Evolutionary conservation across 30 jellyfish, hydroid and myxozoan genomes (phyloP), one percentile per base, ranked within the genome.

Genomic region (Hydractinia echinata): DNA sequence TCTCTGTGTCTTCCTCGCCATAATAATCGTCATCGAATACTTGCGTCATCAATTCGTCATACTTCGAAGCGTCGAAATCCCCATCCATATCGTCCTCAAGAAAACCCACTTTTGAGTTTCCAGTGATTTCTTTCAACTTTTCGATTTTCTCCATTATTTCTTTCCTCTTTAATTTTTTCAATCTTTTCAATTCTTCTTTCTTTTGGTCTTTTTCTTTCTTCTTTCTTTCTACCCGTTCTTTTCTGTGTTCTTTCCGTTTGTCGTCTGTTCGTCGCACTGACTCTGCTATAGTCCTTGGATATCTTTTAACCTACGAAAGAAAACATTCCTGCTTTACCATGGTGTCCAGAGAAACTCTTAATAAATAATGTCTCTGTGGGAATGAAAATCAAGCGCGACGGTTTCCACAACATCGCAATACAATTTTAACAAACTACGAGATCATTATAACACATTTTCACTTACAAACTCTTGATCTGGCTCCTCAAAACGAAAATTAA

Each of bases 391-490:
- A 30, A 30, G 44, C 44, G 2, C 44, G 2, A 30, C 2, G 44
- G 2, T 30, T 30, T 30, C 44, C 44, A 30, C 44, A n/a, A n/a
- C n/a, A n/a, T n/a, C n/a, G n/a, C n/a, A n/a, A n/a, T n/a, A n/a
- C n/a, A n/a, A n/a, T n/a, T n/a, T n/a, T n/a, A 30, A 30, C 44
- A 30, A 30, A 30, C 44, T 30, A 30, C 44, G 44, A 30, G 44
- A 30, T 30, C 44, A 30, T 30, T 30, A 64, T 0, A 13, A n/a
- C n/a, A n/a, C n/a, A n/a, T n/a, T n/a, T n/a, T n/a, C 19, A 13
- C 99, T 21, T 84, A 93, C 99, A 80, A 87, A 88, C 49, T 93
- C 96, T 72, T 82, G 91, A 76, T 93, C 99, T 1, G 99, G 99
- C 62, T 93, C 99, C 76, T 93, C 99, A 79, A 52, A 93, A 19